Base-by-base conservation (phyloP, 2,797 vertebrate species). In the Cynodonichthys magdalenae region DNA sequence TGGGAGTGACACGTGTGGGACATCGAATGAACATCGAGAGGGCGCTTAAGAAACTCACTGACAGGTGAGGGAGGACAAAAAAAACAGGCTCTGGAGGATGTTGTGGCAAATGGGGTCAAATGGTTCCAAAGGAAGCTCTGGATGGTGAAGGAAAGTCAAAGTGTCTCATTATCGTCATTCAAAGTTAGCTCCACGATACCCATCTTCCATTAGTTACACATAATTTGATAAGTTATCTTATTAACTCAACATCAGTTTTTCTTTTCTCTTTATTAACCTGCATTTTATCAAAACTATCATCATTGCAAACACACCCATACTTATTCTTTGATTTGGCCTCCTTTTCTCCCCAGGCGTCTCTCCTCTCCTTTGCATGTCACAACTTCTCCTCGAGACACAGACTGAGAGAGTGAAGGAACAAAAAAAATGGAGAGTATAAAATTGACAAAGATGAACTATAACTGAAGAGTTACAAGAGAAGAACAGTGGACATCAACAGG, bases 21-120 rank as follows among this genome's bases (percentile, higher is more conserved):
- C 96, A 98, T 88, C 95, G 97, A 70, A 98, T 98, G 96, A 98
- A 98, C 93, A 98, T 98, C 86, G 95, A 97, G 85, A 93, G 97
- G 53, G 97, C 96, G 4, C 92, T 98, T 84, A 96, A 95, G 89
- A 95, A 94, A 87, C 95, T 97, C 85, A 94, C 96, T 73, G 95
- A 97, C 90, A 97, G 96, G 96, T 98, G 95, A 91, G 89, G 77
- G 83, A 82, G 84, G 89, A 80, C 66, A 63, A 54, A 69, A n/a
- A 45, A 34, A 67, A 69, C 66, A 77, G 79, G 77, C 74, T 83
- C 76, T 86, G 84, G 85, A 78, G 83, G 74, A 76, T 69, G 47
- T 75, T 80, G 67, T 77, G 44, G 29, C 57, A 62, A 66, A 63
- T 44, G 41, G 24, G 53, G 70, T 72, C 72, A 64, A 66, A 66